Conservation (phyloP, 1,140 invertebrate species). For the Procambarus virginalis region DNA sequence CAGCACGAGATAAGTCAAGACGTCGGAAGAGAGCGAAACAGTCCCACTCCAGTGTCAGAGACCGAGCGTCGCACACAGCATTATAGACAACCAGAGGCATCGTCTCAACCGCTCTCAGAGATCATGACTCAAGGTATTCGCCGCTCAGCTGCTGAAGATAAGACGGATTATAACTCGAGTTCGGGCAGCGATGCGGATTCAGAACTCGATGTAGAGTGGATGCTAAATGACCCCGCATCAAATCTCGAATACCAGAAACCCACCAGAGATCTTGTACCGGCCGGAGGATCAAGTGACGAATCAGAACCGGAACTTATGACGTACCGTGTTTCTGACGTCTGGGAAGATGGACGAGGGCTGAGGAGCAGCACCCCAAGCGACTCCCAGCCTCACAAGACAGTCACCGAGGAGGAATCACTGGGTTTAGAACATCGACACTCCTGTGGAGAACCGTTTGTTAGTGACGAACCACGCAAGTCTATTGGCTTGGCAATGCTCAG, state of each 20-base stretch:
- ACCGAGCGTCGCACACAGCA: no score
- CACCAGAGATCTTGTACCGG: neutral
- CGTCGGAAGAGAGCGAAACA: neutral
- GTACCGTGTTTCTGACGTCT: neutral
- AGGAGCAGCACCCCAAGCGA: neutral
- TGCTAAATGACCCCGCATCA: neutral
- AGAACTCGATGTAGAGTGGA: neutral
- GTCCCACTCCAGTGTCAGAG: neutral
- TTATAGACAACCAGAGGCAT: no score
- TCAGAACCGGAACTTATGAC: neutral
- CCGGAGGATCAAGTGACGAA: neutral
- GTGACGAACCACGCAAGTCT: neutral
- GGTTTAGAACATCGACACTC: neutral
- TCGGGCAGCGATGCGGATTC: neutral
- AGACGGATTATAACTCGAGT: neutral
- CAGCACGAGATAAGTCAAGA: neutral
- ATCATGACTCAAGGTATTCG: neutral
- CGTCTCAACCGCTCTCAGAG: no score
- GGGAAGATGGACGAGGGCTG: neutral
- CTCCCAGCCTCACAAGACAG: neutral
- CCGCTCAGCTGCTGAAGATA: neutral
- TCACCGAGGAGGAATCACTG: neutral
- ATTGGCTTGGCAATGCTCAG: conserved; percentile 11
- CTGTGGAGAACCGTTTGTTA: neutral
- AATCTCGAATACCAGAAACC: neutral